Evolutionary conservation across 1,140 invertebrate species (phyloP), one percentile per base, ranked within the genome.

Genomic region (Watersipora subatra): DNA sequence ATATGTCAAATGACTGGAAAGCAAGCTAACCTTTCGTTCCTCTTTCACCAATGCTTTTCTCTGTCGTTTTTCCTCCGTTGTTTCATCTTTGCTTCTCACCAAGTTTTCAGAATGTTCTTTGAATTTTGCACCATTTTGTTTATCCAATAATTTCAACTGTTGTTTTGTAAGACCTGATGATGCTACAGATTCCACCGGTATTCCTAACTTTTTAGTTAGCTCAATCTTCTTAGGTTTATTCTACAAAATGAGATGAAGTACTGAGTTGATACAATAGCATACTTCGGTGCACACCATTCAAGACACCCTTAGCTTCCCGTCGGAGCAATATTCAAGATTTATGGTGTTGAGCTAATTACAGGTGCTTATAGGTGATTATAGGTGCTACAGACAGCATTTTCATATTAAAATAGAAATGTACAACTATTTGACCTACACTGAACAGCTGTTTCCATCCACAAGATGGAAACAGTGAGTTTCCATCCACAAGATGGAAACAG

Each of bases 21-120:
- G n/a, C 7, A 46, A 12, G 22, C 69, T 72, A 76, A 86, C 84
- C 76, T 83, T 85, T 79, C 89, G 86, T 73, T 89, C 90, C 68
- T 91, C 87, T 79, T 89, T 93, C 0, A 96, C 78, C 17, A 87
- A 82, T 30, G 86, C 84, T 78, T 97, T 96, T 56, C 93, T 83
- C 69, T 87, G 84, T 70, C 81, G 87, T 73, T 86, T 87, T 70
- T 95, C 90, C 69, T 93, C 89, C 0, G 85, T 73, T 0, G 86
- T 87, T 84, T 98, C 94, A 66, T 70, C 84, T 78, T 89, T 89
- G 0, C 86, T 85, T 70, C 92, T 70, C 63, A 71, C 75, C 29
- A 74, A 75, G 63, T 12, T 30, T 17, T 61, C 65, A 15, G 26
- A 12, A 28, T 56, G 61, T 2, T 3, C 59, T 26, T 66, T 65